Percentiles rank a stretch among this genome's conserved stretches.
Conservation (phyloP, 2,888 invertebrate species). For the Empis stercorea region DNA sequence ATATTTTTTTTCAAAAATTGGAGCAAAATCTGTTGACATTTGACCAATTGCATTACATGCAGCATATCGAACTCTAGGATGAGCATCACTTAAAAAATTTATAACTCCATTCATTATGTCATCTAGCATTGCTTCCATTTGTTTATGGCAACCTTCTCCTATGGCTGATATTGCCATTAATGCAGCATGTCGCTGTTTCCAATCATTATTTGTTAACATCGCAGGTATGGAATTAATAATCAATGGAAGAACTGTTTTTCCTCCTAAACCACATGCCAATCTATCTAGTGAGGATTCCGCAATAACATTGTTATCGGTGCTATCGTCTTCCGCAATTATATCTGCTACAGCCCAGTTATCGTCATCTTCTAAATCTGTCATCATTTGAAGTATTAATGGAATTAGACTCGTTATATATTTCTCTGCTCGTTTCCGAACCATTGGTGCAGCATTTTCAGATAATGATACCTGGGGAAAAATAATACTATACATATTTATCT, state of each 20-base stretch:
- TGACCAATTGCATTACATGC: constrained; percentile 98
- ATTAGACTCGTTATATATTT: constrained; percentile 71
- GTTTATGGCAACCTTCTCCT: constrained; percentile 96
- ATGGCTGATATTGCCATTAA: constrained; percentile 97
- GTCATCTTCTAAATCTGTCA: constrained; percentile 90
- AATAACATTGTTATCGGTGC: constrained; percentile 86
- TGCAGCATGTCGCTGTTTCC: constrained; percentile 90
- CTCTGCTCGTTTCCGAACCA: constrained; percentile 84
- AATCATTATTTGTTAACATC: constrained; percentile 73
- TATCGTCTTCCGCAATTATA: constrained; percentile 83
- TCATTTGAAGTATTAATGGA: constrained; percentile 79
- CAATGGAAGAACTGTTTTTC: constrained; percentile 76
- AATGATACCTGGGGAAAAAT: constrained; percentile 37
- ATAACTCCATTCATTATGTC: constrained; percentile 86
- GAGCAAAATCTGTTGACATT: constrained; percentile 98
- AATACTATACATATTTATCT: too few relatives aligned
- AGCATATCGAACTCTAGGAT: constrained; percentile 60
- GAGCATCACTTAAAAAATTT: constrained; percentile 67
- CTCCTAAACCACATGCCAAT: constrained; percentile 93
- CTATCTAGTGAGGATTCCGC: constrained; percentile 96
- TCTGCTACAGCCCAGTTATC: constrained; percentile 79
- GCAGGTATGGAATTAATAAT: constrained; percentile 73
- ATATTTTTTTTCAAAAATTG: constrained; percentile 93
- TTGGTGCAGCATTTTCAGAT: constrained; percentile 90
- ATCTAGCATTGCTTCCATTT: constrained; percentile 91